Percentiles rank a stretch among this genome's conserved stretches.
Conservation (phyloP, 2,797 vertebrate genomes). For the Borostomias antarcticus region DNA sequence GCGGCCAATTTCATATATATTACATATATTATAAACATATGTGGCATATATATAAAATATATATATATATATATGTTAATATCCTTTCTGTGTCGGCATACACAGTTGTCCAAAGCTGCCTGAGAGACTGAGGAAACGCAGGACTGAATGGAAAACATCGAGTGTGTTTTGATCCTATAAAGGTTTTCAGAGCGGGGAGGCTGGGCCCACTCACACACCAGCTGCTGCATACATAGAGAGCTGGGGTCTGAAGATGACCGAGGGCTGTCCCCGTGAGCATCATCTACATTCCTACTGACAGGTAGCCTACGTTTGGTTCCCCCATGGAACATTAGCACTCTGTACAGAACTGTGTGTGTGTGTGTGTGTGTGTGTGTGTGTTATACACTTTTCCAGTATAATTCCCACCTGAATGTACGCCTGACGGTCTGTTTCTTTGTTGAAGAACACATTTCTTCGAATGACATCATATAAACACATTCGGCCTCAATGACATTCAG, state of each 20-base stretch:
- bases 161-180: slow-evolving; percentile 7
- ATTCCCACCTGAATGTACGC: not conserved
- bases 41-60: too few relatives aligned
- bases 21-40: too few relatives aligned
- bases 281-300: not conserved
- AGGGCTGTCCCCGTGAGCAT: not conserved
- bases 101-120: not conserved
- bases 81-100: too few relatives aligned
- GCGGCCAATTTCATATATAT: too few relatives aligned
- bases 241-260: not conserved
- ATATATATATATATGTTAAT: too few relatives aligned
- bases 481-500: slow-evolving; percentile 41
- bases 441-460: slow-evolving; percentile 1
- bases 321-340: slow-evolving; percentile 1
- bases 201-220: not conserved
- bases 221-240: not conserved
- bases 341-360: not conserved
- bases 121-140: not conserved
- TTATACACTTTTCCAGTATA: not conserved
- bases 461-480: slow-evolving; percentile 52
- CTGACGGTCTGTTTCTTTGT: not conserved
- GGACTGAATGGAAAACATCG: slow-evolving; percentile 5
- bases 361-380: not conserved
- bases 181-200: not conserved
- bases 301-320: not conserved